phyloP scores from a whole-genome alignment of 2,113 vertebrate species.

The Trematocara macrostoma region DNA sequence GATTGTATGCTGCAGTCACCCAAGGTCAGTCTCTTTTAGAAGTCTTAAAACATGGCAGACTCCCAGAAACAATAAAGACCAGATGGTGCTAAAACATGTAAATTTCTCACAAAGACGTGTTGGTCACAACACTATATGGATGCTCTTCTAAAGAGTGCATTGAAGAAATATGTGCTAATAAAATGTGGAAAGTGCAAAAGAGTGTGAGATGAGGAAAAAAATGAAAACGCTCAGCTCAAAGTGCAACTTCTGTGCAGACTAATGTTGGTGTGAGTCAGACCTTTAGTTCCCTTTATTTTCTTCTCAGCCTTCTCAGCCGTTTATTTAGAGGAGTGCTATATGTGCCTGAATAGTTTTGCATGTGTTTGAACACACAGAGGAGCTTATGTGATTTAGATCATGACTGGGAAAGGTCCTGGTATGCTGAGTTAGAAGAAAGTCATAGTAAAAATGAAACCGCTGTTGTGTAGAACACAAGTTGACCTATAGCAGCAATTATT shows the following conservation, averaged over 20 bases:
- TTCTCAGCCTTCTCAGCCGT: neutral
- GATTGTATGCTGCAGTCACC: neutral
- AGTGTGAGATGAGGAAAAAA: neutral
- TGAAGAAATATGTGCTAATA: neutral
- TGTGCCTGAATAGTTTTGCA: slow-evolving; percentile 14
- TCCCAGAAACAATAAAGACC: slow-evolving; percentile 17
- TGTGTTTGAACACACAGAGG: slow-evolving; percentile 8
- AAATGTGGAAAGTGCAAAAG: neutral
- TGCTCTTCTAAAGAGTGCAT: neutral
- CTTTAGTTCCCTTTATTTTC: neutral
- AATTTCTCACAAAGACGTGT: neutral
- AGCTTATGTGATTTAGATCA: slow-evolving; percentile 48
- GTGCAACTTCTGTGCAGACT: neutral
- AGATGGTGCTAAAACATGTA: slow-evolving; percentile 1
- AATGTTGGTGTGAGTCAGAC: neutral
- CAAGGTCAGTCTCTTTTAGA: neutral
- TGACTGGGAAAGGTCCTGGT: slow-evolving; percentile 11
- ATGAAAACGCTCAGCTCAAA: neutral
- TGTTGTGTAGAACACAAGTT: slow-evolving; percentile 21
- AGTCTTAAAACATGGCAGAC: neutral
- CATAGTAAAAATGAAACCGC: slow-evolving; percentile 36
- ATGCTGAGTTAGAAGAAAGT: slow-evolving; percentile 53
- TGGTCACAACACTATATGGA: neutral
- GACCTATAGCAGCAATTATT: slow-evolving; percentile 40
- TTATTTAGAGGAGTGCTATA: neutral